phyloP scores from a whole-genome alignment of 35 echinoderm and acorn worm species.

The Lytechinus pictus region DNA sequence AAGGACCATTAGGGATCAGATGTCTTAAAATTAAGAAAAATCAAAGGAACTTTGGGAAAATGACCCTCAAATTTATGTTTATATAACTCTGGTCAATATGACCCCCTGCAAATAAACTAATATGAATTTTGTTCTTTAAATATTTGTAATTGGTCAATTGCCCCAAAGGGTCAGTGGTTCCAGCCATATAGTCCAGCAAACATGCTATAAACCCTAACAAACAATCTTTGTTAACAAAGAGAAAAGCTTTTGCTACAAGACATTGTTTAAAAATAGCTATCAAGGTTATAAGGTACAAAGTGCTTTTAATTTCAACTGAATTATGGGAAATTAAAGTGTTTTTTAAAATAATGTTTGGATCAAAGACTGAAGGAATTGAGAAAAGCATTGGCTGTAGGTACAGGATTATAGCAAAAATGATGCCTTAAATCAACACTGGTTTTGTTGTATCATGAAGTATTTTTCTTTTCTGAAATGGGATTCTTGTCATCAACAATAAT shows the following conservation, averaged over 20 bases:
- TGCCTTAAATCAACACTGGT: too few relatives aligned
- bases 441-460: too few relatives aligned
- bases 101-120: constrained; percentile 2
- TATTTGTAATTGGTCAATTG: constrained; percentile 4
- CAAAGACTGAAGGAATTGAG: too few relatives aligned
- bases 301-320: too few relatives aligned
- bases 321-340: too few relatives aligned
- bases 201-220: neutral
- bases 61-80: neutral
- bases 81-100: neutral
- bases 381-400: too few relatives aligned
- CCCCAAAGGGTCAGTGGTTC: neutral
- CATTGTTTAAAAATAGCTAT: neutral
- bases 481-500: too few relatives aligned
- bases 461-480: too few relatives aligned
- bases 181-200: constrained; percentile 9
- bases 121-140: constrained; percentile 2
- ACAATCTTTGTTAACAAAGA: neutral
- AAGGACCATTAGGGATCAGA: neutral
- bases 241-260: neutral
- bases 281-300: neutral
- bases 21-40: neutral
- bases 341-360: too few relatives aligned
- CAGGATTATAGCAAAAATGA: too few relatives aligned
- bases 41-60: neutral